phyloP scores from a whole-genome alignment of 2,888 invertebrate genomes.

The Ochlodes sylvanus region DNA sequence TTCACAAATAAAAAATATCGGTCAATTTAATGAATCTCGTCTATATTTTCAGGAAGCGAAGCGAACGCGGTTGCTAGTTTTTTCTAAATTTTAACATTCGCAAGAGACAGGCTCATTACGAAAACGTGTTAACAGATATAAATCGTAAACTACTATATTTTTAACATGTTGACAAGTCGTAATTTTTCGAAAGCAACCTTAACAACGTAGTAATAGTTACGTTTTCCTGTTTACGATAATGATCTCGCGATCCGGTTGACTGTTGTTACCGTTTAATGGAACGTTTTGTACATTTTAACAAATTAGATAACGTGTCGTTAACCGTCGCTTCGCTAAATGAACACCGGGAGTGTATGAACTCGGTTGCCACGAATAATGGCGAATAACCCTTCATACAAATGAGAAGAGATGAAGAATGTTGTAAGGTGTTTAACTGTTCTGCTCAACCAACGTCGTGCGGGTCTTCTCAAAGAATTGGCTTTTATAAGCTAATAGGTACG shows the following conservation, averaged over 20 bases:
- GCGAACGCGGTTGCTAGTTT: not conserved
- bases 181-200: constrained; percentile 47
- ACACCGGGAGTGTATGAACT: constrained; percentile 13
- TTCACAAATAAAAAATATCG: too few relatives aligned
- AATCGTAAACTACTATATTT: constrained; percentile 23
- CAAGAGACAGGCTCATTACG: not conserved
- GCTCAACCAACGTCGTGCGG: too few relatives aligned
- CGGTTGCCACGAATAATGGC: constrained; percentile 25
- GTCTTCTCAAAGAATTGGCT: too few relatives aligned
- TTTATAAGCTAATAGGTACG: too few relatives aligned
- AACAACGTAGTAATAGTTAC: constrained; percentile 36
- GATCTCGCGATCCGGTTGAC: constrained; percentile 50
- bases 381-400: not conserved
- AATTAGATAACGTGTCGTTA: constrained; percentile 47
- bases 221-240: constrained; percentile 57
- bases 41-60: not conserved
- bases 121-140: constrained; percentile 7
- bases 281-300: constrained; percentile 55
- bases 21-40: too few relatives aligned
- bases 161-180: constrained; percentile 47
- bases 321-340: constrained; percentile 39
- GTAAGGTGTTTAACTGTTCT: too few relatives aligned
- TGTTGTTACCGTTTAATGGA: constrained; percentile 44
- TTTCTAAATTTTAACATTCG: not conserved
- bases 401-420: too few relatives aligned